Base-by-base conservation (phyloP, 2,113 vertebrate genomes). In the Cynopterus brachyotis region DNA sequence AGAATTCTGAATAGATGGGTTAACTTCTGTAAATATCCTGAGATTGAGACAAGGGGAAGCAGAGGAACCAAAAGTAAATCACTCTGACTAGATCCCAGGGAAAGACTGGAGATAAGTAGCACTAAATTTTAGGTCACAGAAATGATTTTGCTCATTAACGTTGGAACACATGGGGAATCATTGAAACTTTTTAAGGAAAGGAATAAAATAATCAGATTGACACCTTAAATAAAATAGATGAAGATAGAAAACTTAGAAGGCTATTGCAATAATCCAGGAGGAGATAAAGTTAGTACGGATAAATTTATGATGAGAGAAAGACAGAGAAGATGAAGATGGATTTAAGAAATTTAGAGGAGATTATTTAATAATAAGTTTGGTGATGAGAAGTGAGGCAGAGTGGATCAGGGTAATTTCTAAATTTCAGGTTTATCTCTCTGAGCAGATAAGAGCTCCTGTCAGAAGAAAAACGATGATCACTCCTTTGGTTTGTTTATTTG, bases 161-260 rank as follows among this genome's bases (percentile, higher is more conserved):
- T 42, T 83, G 83, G 57, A 90, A 69, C 45, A 70, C 37, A 75
- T 5, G 15, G 79, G 53, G 90, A 79, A 79, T 89, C 67, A 75
- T 1, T 37, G 30, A 35, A 64, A 50, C 8, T 76, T 93, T 88
- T 67, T 22, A 75, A 75, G 40, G 6, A 82, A 26, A 20, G 9
- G 19, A 78, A 92, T 94, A 62, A 83, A 89, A 91, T 62, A 94
- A 85, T 69, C 47, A 85, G 19, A 86, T 24, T 85, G 50, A 55
- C 9, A 84, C n/a, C 35, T 81, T 66, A 89, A 64, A 85, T 53
- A 62, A 73, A 84, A 59, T 32, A 89, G 47, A 81, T 73, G 35
- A 96, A 76, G 55, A 94, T 6, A 67, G 45, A 93, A 2, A 6
- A 88, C 5, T 50, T 76, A 50, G 30, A 64, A 85, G 4, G 30